Evolutionary conservation across 92 coral and sea anemone genomes (phyloP).

Genomic region (Zoanthus sociatus): DNA sequence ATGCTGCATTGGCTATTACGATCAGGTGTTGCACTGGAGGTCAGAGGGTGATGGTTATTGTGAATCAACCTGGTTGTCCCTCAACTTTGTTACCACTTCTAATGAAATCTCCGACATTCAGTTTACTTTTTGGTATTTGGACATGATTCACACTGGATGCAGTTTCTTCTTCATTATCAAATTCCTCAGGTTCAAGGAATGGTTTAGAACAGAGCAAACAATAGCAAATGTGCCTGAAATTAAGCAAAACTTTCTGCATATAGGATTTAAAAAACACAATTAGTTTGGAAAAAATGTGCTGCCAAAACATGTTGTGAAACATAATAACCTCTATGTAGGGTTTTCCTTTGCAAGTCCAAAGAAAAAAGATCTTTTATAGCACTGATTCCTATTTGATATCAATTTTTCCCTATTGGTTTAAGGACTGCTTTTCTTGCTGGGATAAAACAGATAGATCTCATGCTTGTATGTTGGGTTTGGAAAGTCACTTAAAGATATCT

Average conservation of each 20-base stretch:
- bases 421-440: too few relatives aligned
- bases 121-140: not conserved
- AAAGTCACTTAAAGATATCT: too few relatives aligned
- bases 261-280: constrained; percentile 28
- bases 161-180: constrained; percentile 32
- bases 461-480: too few relatives aligned
- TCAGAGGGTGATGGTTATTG: too few relatives aligned
- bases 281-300: constrained; percentile 23
- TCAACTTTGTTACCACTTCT: too few relatives aligned
- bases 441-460: too few relatives aligned
- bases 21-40: too few relatives aligned
- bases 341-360: constrained; percentile 48
- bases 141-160: constrained; percentile 65
- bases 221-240: constrained; percentile 50
- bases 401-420: too few relatives aligned
- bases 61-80: too few relatives aligned
- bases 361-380: constrained; percentile 37
- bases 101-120: too few relatives aligned
- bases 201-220: constrained; percentile 54
- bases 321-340: constrained; percentile 40
- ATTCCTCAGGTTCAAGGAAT: constrained; percentile 53
- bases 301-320: constrained; percentile 30
- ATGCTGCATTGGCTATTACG: too few relatives aligned
- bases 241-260: constrained; percentile 55
- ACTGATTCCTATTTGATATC: constrained; percentile 47